Conservation (phyloP, 2,888 invertebrate genomes). For the Actias luna region DNA sequence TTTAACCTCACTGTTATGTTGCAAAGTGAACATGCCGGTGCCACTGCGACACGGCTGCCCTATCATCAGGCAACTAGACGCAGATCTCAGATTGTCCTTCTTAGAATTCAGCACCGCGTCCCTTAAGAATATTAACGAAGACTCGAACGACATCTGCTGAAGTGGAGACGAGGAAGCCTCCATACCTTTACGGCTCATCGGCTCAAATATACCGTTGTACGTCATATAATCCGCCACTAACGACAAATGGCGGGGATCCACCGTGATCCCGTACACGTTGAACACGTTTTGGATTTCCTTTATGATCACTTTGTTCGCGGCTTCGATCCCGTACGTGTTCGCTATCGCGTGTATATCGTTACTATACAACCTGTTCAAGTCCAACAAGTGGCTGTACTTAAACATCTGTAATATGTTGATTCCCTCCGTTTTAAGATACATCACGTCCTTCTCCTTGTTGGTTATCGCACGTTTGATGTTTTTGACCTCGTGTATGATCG, state of each 20-base stretch:
- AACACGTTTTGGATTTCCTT: conserved; percentile 98
- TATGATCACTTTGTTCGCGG: conserved; percentile 94
- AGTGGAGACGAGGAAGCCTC: conserved; percentile 94
- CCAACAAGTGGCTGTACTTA: conserved; percentile 88
- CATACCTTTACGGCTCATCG: conserved; percentile 96
- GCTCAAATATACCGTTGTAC: conserved; percentile 92
- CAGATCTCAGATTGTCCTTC: conserved; percentile 88
- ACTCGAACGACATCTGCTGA: conserved; percentile 99
- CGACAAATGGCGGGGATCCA: conserved; percentile 95
- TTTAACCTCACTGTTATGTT: conserved; percentile 51
- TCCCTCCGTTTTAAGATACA: conserved; percentile 95
- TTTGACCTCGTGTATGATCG: conserved; percentile 90
- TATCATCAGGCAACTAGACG: conserved; percentile 93
- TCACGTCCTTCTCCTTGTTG: conserved; percentile 83
- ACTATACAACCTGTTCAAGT: conserved; percentile 92
- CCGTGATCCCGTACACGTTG: conserved; percentile 97
- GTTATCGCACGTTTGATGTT: conserved; percentile 93
- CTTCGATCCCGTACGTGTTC: conserved; percentile 96
- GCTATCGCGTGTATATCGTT: conserved; percentile 97
- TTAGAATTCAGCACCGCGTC: conserved; percentile 88
- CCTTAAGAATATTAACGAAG: conserved; percentile 92
- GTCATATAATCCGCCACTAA: conserved; percentile 99
- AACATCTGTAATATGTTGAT: conserved; percentile 96
- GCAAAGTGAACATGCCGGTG: conserved; percentile 87
- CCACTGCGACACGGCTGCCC: conserved; percentile 92